Evolutionary conservation across 2,888 invertebrate genomes (phyloP), one percentile per base, ranked within the genome.

Genomic region (Luperina nickerlii): DNA sequence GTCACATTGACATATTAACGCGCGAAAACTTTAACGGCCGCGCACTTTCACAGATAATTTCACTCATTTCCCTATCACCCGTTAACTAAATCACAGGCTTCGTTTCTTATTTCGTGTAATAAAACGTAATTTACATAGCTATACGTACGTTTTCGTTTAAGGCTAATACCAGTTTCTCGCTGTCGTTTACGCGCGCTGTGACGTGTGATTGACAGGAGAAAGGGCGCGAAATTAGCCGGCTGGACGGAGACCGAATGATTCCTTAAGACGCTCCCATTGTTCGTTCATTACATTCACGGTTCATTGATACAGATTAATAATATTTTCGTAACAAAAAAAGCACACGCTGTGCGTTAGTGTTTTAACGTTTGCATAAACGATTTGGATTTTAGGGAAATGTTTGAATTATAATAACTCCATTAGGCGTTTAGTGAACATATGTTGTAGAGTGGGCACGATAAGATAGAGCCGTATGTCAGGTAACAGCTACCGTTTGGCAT

Each of bases 391-490:
- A 94, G 94, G 90, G 94, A 94, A 95, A 95, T 94, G 96, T 95
- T 96, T 95, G 94, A 94, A 94, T 95, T 94, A 94, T 93, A 91
- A 93, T 93, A 92, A 92, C 90, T 95, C 96, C 96, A 96, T 96
- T 97, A 96, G 91, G 93, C 94, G 93, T 91, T 85, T 84, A 90
- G 93, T 92, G 94, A 89, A 94, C 97, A 97, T 96, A 96, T 96
- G 96, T 94, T 94, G 93, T 93, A 92, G 94, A 96, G 96, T 96
- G 96, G 94, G 88, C 93, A 94, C 88, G 97, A 97, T 97, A 96
- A 97, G 97, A 96, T 96, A 96, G 94, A 96, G 92, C 96, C 96
- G 95, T 96, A 96, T 97, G 97, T 96, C 96, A 95, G 95, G 94
- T 92, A 87, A 93, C 92, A 92, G 95, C 96, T 96, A 96, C 97